A percentile compares a stretch with the other conserved stretches of the same genome.
Conservation (phyloP, 92 coral and sea anemone species). For the Umimayanthus kanabou region DNA sequence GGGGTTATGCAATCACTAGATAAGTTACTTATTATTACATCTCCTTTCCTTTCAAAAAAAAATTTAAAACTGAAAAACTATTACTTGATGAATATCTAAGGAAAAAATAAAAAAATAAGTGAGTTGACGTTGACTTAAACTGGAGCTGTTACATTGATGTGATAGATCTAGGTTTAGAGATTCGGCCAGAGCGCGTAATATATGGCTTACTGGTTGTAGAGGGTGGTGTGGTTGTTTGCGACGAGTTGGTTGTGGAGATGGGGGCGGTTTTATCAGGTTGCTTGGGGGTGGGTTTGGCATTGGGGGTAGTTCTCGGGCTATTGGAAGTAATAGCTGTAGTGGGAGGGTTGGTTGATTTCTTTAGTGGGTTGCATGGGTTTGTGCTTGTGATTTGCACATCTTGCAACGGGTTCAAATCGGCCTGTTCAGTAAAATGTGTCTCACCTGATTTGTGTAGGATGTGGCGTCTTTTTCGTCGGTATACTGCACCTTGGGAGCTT, state of each 20-base stretch:
- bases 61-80: too few species aligned
- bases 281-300: slow-evolving; percentile 23
- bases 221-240: slow-evolving; percentile 1
- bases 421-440: not conserved
- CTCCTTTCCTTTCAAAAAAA: too few species aligned
- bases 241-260: not conserved
- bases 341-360: not conserved
- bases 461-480: slow-evolving; percentile 20
- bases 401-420: not conserved
- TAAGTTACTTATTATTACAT: too few species aligned
- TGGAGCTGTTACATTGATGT: slow-evolving; percentile 10
- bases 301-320: not conserved
- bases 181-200: slow-evolving; percentile 19
- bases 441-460: slow-evolving; percentile 24
- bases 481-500: slow-evolving; percentile 20
- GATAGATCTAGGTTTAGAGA: not conserved
- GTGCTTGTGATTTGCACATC: not conserved
- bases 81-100: too few species aligned
- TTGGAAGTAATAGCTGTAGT: not conserved
- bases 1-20: too few species aligned
- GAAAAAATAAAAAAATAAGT: too few species aligned
- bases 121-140: too few species aligned
- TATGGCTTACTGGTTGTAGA: slow-evolving; percentile 4
- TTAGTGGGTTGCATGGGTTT: not conserved
- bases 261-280: slow-evolving; percentile 13